These are phyloP conservation scores for Yponomeuta cagnagella DNA, from an alignment of 2,888 invertebrate genomes.

Conservation along the genomic window DNA sequence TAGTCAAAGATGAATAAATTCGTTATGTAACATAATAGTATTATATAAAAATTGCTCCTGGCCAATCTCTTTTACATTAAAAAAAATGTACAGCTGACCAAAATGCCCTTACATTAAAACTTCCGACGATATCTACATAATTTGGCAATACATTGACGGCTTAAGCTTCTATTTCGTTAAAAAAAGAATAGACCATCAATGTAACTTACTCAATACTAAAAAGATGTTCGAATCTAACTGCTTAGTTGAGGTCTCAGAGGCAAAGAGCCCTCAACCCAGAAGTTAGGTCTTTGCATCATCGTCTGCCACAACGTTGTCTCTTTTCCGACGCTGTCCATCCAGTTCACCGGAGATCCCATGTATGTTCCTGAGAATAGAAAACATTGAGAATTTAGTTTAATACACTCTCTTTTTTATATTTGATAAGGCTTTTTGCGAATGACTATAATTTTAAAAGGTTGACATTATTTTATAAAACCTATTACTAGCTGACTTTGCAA, in stretches of 20 bases:
- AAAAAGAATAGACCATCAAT: not conserved
- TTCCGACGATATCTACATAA: not conserved
- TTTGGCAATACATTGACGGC: not conserved
- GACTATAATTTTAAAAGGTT: no score
- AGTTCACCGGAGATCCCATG: slow-evolving; percentile 89
- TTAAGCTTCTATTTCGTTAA: not conserved
- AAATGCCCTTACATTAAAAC: not conserved
- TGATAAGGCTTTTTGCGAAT: no score
- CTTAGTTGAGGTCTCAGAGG: slow-evolving; percentile 86
- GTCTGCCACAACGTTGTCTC: slow-evolving; percentile 94
- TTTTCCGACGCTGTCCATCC: slow-evolving; percentile 96
- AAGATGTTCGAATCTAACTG: slow-evolving; percentile 28
- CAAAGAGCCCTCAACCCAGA: slow-evolving; percentile 97
- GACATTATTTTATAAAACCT: no score
- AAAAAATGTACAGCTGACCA: slow-evolving; percentile 13
- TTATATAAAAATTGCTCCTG: not conserved
- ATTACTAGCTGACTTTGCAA: no score
- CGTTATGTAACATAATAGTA: not conserved
- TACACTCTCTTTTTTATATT: no score
- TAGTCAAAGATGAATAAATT: slow-evolving; percentile 10
- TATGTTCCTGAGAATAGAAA: slow-evolving; percentile 81
- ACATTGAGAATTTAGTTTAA: slow-evolving; percentile 7
- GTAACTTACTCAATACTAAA: not conserved
- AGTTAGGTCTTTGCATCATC: slow-evolving; percentile 94
- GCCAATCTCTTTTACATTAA: not conserved